Conservation (phyloP, 1,140 invertebrate genomes). For the Drosophila nannoptera region DNA sequence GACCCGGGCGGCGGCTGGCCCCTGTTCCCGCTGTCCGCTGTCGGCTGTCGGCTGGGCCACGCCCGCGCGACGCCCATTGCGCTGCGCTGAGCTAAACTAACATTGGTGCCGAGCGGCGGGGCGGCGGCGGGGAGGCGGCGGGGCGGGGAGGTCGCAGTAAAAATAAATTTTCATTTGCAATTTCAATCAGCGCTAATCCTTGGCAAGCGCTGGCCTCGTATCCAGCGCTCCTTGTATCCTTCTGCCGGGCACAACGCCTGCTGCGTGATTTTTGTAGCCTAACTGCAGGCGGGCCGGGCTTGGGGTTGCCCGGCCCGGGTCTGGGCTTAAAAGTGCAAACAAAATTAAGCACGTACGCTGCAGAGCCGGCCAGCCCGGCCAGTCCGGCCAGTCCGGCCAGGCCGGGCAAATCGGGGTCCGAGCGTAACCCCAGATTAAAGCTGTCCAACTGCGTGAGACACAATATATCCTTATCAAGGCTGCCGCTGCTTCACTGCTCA, state of each 20-base stretch:
- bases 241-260: slow-evolving; percentile 20
- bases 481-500: slow-evolving; percentile 17
- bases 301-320: slow-evolving; percentile 6
- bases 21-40: too few relatives aligned
- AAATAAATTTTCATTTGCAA: slow-evolving; percentile 79
- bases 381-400: too few relatives aligned
- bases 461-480: slow-evolving; percentile 77
- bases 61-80: too few relatives aligned
- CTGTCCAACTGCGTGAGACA: slow-evolving; percentile 75
- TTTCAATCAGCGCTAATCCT: slow-evolving; percentile 79
- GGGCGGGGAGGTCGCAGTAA: slow-evolving; percentile 55
- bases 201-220: slow-evolving; percentile 56
- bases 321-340: slow-evolving; percentile 74
- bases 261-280: slow-evolving; percentile 75
- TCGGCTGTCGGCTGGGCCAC: too few relatives aligned
- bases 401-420: slow-evolving; percentile 30
- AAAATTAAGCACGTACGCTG: slow-evolving; percentile 78
- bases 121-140: slow-evolving; percentile 4
- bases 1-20: slow-evolving; percentile 33
- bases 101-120: slow-evolving; percentile 38
- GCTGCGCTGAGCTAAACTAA: slow-evolving; percentile 65
- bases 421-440: slow-evolving; percentile 68
- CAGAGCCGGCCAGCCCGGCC: neutral
- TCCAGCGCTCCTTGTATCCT: slow-evolving; percentile 10
- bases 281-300: slow-evolving; percentile 60